A percentile compares a stretch with the other conserved stretches of the same genome.
These are phyloP conservation scores for Peromyscus aztecus DNA, from an alignment of 2,797 vertebrate species.

Conservation along the genomic window DNA sequence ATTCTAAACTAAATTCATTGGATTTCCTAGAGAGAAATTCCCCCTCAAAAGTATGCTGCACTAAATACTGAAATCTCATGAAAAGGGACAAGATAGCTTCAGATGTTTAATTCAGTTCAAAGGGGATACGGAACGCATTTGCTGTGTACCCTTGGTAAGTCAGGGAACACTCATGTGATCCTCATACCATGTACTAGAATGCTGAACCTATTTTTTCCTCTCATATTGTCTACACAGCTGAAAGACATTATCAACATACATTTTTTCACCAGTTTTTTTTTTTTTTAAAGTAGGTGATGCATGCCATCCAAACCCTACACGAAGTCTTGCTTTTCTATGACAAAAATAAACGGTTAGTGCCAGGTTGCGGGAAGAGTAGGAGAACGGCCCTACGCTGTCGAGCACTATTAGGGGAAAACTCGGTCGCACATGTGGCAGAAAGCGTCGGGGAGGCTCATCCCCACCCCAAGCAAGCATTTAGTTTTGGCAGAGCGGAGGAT, in stretches of 20 bases:
- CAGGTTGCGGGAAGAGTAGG: too few relatives aligned
- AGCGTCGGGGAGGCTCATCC: not conserved
- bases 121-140: not conserved
- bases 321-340: conserved; percentile 34
- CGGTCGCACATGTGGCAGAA: not conserved
- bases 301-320: not conserved
- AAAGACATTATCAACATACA: not conserved
- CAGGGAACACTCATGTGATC: not conserved
- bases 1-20: not conserved
- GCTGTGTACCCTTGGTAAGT: not conserved
- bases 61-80: conserved; percentile 1
- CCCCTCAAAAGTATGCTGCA: not conserved
- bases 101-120: not conserved
- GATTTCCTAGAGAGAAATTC: not conserved
- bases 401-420: not conserved
- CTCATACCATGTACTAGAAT: not conserved
- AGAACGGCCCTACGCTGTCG: not conserved
- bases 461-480: conserved; percentile 27
- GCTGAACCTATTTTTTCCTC: not conserved
- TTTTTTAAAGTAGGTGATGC: not conserved
- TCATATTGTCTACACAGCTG: not conserved
- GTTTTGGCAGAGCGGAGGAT: not conserved
- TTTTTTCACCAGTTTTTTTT: conserved; percentile 21
- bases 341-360: conserved; percentile 30
- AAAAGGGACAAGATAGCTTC: not conserved